A percentile compares a stretch with the other conserved stretches of the same genome.
phyloP scores from a whole-genome alignment of 2,888 invertebrate genomes.

The Drosophila anomalata region DNA sequence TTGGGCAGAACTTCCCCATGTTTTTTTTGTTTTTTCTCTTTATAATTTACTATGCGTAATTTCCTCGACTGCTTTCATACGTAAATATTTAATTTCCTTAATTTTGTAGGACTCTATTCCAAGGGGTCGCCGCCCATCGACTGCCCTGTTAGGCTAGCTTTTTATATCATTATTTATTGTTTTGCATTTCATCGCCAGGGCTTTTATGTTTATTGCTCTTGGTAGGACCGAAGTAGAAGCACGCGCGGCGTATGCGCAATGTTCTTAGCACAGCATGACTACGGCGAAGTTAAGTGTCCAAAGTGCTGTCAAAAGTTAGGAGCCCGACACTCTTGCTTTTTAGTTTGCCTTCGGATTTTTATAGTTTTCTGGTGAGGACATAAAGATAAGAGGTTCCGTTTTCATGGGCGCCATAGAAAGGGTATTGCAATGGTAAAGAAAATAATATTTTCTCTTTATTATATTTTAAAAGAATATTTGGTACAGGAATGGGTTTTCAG shows the following conservation, averaged over 20 bases:
- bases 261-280: conserved; percentile 16
- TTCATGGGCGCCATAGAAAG: not conserved
- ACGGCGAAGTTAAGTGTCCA: conserved; percentile 44
- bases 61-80: conserved; percentile 59
- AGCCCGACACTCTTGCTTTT: conserved; percentile 30
- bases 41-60: conserved; percentile 68
- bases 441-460: no score
- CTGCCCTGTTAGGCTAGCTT: conserved; percentile 24
- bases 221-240: conserved; percentile 16
- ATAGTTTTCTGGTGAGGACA: conserved; percentile 5
- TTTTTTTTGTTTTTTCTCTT: conserved; percentile 36
- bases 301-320: conserved; percentile 52
- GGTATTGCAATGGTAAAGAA: not conserved
- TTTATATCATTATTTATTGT: conserved; percentile 69
- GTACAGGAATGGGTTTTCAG: no score
- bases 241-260: conserved; percentile 43
- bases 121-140: conserved; percentile 4
- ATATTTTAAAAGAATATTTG: no score
- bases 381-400: conserved; percentile 3
- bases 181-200: conserved; percentile 62
- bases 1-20: conserved; percentile 15
- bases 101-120: conserved; percentile 51
- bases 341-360: conserved; percentile 11
- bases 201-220: conserved; percentile 62
- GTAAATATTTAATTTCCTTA: conserved; percentile 69